Conservation (phyloP, 2,797 vertebrate species). For the Gallinago solitaria region DNA sequence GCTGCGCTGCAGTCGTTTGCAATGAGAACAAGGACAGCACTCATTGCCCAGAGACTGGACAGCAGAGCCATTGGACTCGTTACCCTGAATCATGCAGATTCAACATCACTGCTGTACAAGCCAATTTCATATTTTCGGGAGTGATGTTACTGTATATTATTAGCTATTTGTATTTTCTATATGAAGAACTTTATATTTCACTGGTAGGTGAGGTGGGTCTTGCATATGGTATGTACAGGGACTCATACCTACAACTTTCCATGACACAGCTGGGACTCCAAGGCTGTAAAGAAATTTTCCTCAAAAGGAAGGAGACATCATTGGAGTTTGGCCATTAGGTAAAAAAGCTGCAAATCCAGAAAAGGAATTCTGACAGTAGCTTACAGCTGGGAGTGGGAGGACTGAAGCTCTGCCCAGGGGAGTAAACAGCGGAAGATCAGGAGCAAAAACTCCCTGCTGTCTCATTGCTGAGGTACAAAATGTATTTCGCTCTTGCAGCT, state of each 20-base stretch:
- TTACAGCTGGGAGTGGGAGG: neutral
- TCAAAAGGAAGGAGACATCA: neutral
- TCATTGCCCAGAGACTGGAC: neutral
- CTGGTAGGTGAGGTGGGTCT: neutral
- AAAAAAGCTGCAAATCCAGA: neutral
- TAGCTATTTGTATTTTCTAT: neutral
- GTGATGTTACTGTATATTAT: neutral
- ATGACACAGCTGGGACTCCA: neutral
- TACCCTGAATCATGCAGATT: neutral
- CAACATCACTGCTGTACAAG: neutral
- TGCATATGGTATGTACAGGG: neutral
- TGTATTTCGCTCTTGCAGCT: neutral
- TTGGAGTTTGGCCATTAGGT: neutral
- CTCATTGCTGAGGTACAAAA: neutral
- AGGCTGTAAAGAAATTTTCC: neutral
- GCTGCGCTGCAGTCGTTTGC: neutral
- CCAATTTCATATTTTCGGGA: neutral
- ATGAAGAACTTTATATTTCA: neutral
- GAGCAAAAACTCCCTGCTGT: neutral
- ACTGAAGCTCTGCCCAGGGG: neutral
- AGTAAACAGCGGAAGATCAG: neutral
- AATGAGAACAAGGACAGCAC: neutral
- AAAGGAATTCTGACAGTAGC: neutral
- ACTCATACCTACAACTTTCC: neutral
- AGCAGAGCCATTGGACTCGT: fast-evolving